A percentile compares a stretch with the other conserved stretches of the same genome.
These are phyloP conservation scores for Paracentrotus lividus DNA, from an alignment of 53 echinoderm and acorn worm genomes.

Conservation along the genomic window DNA sequence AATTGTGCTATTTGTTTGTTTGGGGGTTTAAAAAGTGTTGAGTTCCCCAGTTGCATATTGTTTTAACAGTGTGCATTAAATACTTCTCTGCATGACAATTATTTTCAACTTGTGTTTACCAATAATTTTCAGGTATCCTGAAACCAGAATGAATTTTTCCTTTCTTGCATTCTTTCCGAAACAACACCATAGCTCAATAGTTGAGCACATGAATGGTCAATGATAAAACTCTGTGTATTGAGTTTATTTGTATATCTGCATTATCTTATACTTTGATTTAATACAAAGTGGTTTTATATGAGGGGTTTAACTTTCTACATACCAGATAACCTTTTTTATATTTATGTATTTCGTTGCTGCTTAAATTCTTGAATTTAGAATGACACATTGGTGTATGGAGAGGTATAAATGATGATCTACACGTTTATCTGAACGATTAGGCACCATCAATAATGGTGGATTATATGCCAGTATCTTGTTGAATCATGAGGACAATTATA, in stretches of 20 bases:
- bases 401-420: conserved; percentile 19
- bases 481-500: conserved; percentile 42
- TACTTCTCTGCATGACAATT: neutral
- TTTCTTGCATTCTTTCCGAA: neutral
- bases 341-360: neutral
- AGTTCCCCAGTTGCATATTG: neutral
- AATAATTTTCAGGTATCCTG: neutral
- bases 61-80: neutral
- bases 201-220: neutral
- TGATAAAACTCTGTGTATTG: neutral
- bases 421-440: conserved; percentile 19
- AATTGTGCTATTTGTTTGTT: neutral
- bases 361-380: neutral
- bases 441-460: neutral
- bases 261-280: neutral
- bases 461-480: conserved; percentile 20
- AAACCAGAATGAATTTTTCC: neutral
- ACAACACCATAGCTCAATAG: neutral
- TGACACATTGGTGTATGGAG: neutral
- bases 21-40: neutral
- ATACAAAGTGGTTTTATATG: neutral
- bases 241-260: neutral
- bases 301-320: neutral
- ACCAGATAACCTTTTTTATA: neutral
- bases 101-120: neutral